Evolutionary conservation across 2,113 vertebrate species (phyloP).

Genomic region (Labeo catla): DNA sequence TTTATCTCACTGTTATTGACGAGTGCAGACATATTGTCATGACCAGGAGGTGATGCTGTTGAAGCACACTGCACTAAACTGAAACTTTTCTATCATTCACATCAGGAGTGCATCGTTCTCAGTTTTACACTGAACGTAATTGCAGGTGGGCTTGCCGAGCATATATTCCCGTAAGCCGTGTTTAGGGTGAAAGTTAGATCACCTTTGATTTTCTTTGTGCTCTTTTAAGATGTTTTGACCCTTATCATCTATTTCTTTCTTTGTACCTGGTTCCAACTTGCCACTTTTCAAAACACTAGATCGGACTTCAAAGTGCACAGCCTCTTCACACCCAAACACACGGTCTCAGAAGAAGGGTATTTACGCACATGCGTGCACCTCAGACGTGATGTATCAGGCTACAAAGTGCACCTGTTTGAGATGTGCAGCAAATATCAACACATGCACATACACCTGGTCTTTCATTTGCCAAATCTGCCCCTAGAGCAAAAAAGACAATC

Average conservation of each 20-base stretch:
- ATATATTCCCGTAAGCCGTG: neutral
- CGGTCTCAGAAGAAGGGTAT: neutral
- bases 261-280: conserved; percentile 45
- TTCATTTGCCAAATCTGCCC: conserved; percentile 21
- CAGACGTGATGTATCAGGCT: conserved; percentile 44
- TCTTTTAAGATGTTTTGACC: conserved; percentile 14
- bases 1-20: neutral
- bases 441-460: conserved; percentile 21
- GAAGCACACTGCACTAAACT: neutral
- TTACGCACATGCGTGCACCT: conserved; percentile 4
- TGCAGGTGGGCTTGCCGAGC: neutral
- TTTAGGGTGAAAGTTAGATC: neutral
- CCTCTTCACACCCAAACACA: conserved; percentile 33
- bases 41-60: conserved; percentile 61
- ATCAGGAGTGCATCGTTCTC: neutral
- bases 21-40: neutral
- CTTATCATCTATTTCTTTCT: conserved; percentile 20
- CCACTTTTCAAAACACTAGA: conserved; percentile 14
- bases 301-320: conserved; percentile 51
- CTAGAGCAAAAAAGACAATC: neutral
- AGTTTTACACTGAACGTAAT: neutral
- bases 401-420: conserved; percentile 53
- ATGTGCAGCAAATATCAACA: conserved; percentile 13
- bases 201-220: neutral
- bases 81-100: neutral